These are phyloP conservation scores for Pemphredon lugubris DNA, from an alignment of 2,888 invertebrate genomes.

Conservation along the genomic window DNA sequence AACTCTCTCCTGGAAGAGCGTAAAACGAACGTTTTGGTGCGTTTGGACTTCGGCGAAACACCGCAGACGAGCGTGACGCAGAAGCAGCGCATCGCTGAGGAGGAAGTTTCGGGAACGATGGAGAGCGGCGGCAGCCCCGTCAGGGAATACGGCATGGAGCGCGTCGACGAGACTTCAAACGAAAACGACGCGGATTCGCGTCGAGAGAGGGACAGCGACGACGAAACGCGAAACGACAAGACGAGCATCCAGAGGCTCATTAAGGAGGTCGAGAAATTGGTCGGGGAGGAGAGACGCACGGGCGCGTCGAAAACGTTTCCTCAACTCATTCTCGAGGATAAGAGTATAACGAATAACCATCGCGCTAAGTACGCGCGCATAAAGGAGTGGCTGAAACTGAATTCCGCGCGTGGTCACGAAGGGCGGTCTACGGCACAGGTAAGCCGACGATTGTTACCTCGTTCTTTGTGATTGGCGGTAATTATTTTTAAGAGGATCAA, in stretches of 20 bases:
- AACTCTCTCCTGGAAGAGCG: constrained; percentile 57
- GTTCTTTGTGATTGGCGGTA: no score
- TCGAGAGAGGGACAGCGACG: constrained; percentile 81
- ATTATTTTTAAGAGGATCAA: no score
- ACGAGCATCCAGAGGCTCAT: constrained; percentile 89
- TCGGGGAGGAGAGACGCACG: constrained; percentile 83
- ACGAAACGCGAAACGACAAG: constrained; percentile 83
- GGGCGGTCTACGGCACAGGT: constrained; percentile 74
- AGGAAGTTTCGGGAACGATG: no score
- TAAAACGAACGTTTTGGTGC: constrained; percentile 71
- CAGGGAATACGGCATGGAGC: constrained; percentile 34
- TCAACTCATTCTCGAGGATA: constrained; percentile 82
- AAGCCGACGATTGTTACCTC: no score
- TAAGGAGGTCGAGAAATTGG: constrained; percentile 90
- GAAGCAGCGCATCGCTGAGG: constrained; percentile 39
- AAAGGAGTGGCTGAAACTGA: constrained; percentile 87
- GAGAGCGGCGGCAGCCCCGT: constrained; percentile 65
- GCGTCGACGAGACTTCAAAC: constrained; percentile 32
- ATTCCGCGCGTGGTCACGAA: constrained; percentile 74
- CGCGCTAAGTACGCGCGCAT: constrained; percentile 86
- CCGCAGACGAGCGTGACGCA: constrained; percentile 56
- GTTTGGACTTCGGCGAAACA: constrained; percentile 72
- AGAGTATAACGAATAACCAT: constrained; percentile 75
- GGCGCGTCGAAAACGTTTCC: constrained; percentile 81
- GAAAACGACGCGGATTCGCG: constrained; percentile 73